Evolutionary conservation across 1,140 invertebrate species (phyloP), one percentile per base, ranked within the genome.

Genomic region (Platyura marginata): DNA sequence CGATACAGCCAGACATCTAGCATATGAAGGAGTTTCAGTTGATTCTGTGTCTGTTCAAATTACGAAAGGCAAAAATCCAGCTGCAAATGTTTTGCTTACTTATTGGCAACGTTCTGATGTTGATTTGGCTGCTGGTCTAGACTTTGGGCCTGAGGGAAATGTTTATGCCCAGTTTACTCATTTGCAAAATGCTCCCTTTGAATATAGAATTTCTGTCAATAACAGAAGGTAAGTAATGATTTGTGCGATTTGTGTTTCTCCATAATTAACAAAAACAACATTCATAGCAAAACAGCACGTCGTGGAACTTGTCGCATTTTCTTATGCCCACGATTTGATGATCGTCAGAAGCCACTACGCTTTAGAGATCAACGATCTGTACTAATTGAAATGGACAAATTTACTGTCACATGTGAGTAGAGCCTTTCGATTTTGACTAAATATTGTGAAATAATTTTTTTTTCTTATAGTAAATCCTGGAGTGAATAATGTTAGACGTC

Each of bases 41-140:
- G 19, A 3, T 33, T 42, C 41, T 11, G 6, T 29, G 3, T 3
- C 5, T 32, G 34, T 29, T 2, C 19, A 39, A n/a, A 22, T 35
- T 13, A 35, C 34, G 11, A 15, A 43, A 43, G 3, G 15, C 6
- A 42, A 42, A 35, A 33, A 15, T 20, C 11, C 21, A 11, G 33
- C 3, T 65, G 43, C 44, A 54, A 68, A 70, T 45, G 13, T 46
- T 2, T 43, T 67, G 2, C 42, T 44, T 10, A 69, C 67, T 0
- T 64, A 58, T 43, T 72, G 67, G 67, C 63, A 51, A 45, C 56
- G 66, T 46, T 66, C 63, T 23, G 64, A 69, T 32, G 48, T 72
- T 3, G 64, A 71, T 49, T 37, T 72, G 5, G 63, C 64, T 0
- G 57, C 66, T 29, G 70, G 70, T 11, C 43, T 72, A 2, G 69